These are phyloP conservation scores for Dermatemys mawii DNA, from an alignment of 2,113 vertebrate species.

Conservation along the genomic window DNA sequence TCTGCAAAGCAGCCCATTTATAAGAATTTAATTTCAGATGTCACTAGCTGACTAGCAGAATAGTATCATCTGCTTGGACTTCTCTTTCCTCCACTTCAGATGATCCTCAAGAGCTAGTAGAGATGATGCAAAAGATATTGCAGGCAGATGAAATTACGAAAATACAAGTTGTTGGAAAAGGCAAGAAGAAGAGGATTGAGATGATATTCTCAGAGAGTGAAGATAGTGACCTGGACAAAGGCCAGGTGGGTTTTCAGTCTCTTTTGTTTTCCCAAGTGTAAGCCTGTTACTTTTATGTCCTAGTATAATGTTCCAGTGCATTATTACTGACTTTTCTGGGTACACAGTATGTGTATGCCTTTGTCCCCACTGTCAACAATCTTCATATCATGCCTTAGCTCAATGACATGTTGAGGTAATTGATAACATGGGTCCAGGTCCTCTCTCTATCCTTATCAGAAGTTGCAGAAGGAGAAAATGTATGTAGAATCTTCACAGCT, in stretches of 20 bases:
- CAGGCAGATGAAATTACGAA: constrained; percentile 72
- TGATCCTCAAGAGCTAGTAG: constrained; percentile 62
- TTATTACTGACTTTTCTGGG: neutral
- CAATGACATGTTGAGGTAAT: neutral
- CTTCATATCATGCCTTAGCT: neutral
- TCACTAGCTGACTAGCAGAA: constrained; percentile 18
- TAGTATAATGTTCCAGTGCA: neutral
- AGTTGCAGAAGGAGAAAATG: neutral
- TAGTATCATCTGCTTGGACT: constrained; percentile 33
- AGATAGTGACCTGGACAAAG: constrained; percentile 70
- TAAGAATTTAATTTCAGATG: neutral
- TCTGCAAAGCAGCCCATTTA: neutral
- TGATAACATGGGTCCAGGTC: neutral
- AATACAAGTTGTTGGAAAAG: constrained; percentile 74
- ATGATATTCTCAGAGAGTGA: constrained; percentile 75
- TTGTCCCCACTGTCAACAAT: no score
- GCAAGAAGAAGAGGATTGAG: constrained; percentile 79
- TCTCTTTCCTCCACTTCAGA: constrained; percentile 50
- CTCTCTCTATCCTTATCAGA: neutral
- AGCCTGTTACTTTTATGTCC: neutral
- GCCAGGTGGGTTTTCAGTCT: constrained; percentile 66
- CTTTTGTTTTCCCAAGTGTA: neutral
- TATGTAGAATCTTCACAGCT: neutral
- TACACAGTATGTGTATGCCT: neutral
- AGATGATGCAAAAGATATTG: constrained; percentile 79